A percentile compares a stretch with the other conserved stretches of the same genome.
Evolutionary conservation across 2,113 vertebrate genomes (phyloP).

Genomic region (Tenebrosternarchus preto): DNA sequence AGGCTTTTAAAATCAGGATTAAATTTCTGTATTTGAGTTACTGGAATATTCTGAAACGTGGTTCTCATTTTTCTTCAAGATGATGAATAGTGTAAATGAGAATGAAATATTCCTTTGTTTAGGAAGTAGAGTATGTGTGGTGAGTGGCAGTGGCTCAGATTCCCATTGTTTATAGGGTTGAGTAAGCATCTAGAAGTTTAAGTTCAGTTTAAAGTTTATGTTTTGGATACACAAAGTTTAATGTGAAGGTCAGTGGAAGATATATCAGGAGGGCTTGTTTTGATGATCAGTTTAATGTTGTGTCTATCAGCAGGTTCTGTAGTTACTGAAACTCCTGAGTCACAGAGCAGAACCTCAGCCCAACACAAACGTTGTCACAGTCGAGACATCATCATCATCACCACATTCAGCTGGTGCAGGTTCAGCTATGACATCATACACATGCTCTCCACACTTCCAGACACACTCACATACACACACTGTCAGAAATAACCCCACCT

Average conservation of each 20-base stretch:
- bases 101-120: too few species aligned
- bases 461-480: slow-evolving; percentile 22
- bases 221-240: slow-evolving; percentile 6
- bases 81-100: too few species aligned
- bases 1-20: too few species aligned
- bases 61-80: too few species aligned
- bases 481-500: slow-evolving; percentile 45
- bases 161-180: neutral
- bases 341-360: slow-evolving; percentile 8
- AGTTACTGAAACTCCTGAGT: slow-evolving; percentile 1
- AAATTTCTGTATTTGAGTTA: too few species aligned
- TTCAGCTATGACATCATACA: slow-evolving; percentile 44
- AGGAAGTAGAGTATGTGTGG: neutral
- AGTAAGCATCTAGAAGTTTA: neutral
- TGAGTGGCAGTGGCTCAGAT: neutral
- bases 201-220: neutral
- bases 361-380: slow-evolving; percentile 15
- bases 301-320: neutral
- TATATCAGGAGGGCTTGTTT: slow-evolving; percentile 9
- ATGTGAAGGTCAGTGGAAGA: neutral
- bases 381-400: slow-evolving; percentile 45
- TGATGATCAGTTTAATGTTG: slow-evolving; percentile 13
- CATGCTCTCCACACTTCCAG: slow-evolving; percentile 40
- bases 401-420: slow-evolving; percentile 33
- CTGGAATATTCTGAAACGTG: too few species aligned